Percentiles rank a stretch among this genome's conserved stretches.
These are phyloP conservation scores for Drosophila affinis DNA, from an alignment of 2,888 invertebrate species.

Conservation along the genomic window DNA sequence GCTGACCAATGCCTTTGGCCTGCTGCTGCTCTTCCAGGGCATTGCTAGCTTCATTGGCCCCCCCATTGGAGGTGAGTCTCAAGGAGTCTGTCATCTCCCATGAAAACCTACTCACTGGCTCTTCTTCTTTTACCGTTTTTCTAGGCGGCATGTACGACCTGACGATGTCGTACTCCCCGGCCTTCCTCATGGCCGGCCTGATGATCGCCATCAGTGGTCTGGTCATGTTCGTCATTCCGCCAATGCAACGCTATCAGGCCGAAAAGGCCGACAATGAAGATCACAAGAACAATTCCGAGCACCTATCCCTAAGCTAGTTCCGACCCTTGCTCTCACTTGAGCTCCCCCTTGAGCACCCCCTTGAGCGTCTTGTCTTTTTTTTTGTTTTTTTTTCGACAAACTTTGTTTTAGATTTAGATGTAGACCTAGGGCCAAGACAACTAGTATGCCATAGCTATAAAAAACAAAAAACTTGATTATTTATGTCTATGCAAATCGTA, in stretches of 20 bases:
- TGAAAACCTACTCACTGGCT: neutral
- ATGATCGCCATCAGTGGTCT: slow-evolving; percentile 94
- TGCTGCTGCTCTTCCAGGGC: slow-evolving; percentile 96
- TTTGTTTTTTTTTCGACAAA: slow-evolving; percentile 21
- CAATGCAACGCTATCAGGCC: slow-evolving; percentile 85
- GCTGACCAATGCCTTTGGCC: slow-evolving; percentile 97
- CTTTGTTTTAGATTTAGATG: neutral
- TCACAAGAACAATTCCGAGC: slow-evolving; percentile 61
- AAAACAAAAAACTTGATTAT: neutral
- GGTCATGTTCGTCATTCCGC: slow-evolving; percentile 93
- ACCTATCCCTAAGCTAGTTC: slow-evolving; percentile 74
- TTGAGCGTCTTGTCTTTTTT: neutral
- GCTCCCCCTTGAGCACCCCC: neutral
- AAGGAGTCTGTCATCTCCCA: neutral
- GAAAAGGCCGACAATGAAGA: slow-evolving; percentile 55
- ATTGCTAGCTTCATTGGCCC: slow-evolving; percentile 96
- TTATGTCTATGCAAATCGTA: neutral
- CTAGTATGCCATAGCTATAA: neutral
- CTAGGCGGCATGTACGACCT: slow-evolving; percentile 92
- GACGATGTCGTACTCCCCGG: slow-evolving; percentile 91
- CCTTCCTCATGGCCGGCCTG: slow-evolving; percentile 94
- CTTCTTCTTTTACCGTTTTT: neutral
- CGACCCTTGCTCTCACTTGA: neutral
- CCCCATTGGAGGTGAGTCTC: slow-evolving; percentile 93
- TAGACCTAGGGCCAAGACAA: neutral